Evolutionary conservation across 2,888 invertebrate genomes (phyloP).

Genomic region (Hydrotaea diabolus): DNA sequence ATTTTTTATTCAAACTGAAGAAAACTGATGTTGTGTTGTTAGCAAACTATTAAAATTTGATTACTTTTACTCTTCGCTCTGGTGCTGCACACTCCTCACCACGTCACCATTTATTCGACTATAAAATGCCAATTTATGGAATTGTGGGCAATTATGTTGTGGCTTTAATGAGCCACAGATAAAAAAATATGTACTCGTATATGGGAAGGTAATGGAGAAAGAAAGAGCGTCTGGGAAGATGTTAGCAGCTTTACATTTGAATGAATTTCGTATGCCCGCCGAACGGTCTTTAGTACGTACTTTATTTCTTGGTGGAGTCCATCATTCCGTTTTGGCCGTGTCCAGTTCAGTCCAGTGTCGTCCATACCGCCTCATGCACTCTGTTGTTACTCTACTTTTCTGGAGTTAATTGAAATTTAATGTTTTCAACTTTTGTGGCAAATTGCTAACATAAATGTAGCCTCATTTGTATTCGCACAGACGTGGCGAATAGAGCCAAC

Average conservation of each 20-base stretch:
- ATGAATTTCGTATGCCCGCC: background rate
- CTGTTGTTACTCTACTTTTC: slow-evolving; percentile 12
- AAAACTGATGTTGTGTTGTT: slow-evolving; percentile 42
- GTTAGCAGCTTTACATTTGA: background rate
- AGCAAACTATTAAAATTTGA: slow-evolving; percentile 53
- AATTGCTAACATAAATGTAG: slow-evolving; percentile 37
- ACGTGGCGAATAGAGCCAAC: background rate
- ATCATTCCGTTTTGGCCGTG: background rate
- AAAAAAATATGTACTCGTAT: no score
- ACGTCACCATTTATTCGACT: background rate
- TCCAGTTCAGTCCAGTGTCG: background rate
- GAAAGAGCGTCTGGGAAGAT: slow-evolving; percentile 5
- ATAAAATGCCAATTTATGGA: slow-evolving; percentile 56
- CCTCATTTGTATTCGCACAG: slow-evolving; percentile 23
- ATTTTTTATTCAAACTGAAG: slow-evolving; percentile 1
- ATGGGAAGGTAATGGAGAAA: no score
- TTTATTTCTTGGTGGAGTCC: background rate
- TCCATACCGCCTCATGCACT: no score
- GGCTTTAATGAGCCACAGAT: slow-evolving; percentile 24
- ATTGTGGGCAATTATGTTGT: slow-evolving; percentile 60
- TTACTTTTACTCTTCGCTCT: no score
- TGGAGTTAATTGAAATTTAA: slow-evolving; percentile 54
- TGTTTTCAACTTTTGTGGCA: slow-evolving; percentile 42
- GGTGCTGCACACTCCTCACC: background rate
- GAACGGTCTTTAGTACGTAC: no score